Percentiles rank a stretch among this genome's conserved stretches.
These are phyloP conservation scores for Periphyllus acericola DNA, from an alignment of 2,888 invertebrate genomes.

Conservation along the genomic window DNA sequence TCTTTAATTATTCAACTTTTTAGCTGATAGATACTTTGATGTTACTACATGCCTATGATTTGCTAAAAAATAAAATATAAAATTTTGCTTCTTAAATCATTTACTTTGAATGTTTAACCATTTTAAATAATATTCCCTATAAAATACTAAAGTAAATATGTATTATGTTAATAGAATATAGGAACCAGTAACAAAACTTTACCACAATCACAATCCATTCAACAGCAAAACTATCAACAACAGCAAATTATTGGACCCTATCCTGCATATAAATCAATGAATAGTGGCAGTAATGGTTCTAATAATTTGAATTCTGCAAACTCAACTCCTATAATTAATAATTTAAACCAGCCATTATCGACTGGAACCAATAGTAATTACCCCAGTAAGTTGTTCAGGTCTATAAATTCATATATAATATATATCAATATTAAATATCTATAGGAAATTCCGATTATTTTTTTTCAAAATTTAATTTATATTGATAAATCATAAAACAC, in stretches of 20 bases:
- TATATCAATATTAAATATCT: too few species aligned
- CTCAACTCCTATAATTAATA: slow-evolving; percentile 26
- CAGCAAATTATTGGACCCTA: slow-evolving; percentile 34
- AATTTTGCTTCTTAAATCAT: not conserved
- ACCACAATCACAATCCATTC: slow-evolving; percentile 25
- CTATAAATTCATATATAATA: not conserved
- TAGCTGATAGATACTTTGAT: not conserved
- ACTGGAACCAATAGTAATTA: slow-evolving; percentile 33
- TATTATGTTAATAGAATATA: slow-evolving; percentile 33
- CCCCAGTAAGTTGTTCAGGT: slow-evolving; percentile 32
- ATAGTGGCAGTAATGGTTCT: not conserved
- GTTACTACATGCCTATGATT: not conserved
- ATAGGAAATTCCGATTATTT: too few species aligned
- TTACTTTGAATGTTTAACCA: not conserved
- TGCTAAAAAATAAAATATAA: not conserved
- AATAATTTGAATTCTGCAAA: slow-evolving; percentile 37
- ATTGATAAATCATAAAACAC: too few species aligned
- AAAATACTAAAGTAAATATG: not conserved
- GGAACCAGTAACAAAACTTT: slow-evolving; percentile 38
- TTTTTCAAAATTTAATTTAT: too few species aligned
- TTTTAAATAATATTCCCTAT: not conserved
- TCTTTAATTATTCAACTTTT: not conserved
- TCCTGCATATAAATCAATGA: slow-evolving; percentile 39
- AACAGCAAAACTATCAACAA: slow-evolving; percentile 46
- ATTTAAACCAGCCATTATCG: slow-evolving; percentile 37